phyloP scores from a whole-genome alignment of 2,797 vertebrate species.

The Acrossocheilus fasciatus region DNA sequence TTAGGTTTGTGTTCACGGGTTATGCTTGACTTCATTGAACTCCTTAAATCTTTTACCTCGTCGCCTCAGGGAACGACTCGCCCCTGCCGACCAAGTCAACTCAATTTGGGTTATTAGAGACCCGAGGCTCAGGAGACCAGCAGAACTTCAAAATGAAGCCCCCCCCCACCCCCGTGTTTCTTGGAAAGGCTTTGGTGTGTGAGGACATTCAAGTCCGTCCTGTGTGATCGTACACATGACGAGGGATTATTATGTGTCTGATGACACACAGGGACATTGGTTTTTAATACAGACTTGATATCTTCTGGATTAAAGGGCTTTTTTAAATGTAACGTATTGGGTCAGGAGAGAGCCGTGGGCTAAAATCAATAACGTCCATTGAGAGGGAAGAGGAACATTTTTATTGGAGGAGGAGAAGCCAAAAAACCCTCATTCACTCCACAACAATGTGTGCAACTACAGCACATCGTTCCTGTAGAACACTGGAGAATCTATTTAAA shows the following conservation, averaged over 20 bases:
- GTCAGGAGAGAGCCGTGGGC: constrained; percentile 65
- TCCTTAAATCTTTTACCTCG: constrained; percentile 71
- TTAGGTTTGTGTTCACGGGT: constrained; percentile 46
- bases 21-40: constrained; percentile 74
- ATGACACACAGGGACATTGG: not conserved
- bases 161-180: constrained; percentile 51
- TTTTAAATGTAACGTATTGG: constrained; percentile 64
- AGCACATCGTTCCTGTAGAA: not conserved
- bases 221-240: constrained; percentile 38
- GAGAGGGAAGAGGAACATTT: constrained; percentile 52
- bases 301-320: constrained; percentile 30
- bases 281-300: constrained; percentile 28
- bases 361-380: constrained; percentile 70
- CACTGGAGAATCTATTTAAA: too few species aligned
- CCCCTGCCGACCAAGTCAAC: constrained; percentile 79
- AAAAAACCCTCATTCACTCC: constrained; percentile 27
- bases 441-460: constrained; percentile 13
- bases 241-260: constrained; percentile 15
- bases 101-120: constrained; percentile 81
- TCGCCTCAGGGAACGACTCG: constrained; percentile 71
- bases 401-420: constrained; percentile 36
- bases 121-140: constrained; percentile 76
- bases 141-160: constrained; percentile 79
- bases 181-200: constrained; percentile 16
- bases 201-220: constrained; percentile 25